Percentiles rank a stretch among this genome's conserved stretches.
These are phyloP conservation scores for Irena cyanogastra DNA, from an alignment of 2,113 vertebrate species.

Conservation along the genomic window DNA sequence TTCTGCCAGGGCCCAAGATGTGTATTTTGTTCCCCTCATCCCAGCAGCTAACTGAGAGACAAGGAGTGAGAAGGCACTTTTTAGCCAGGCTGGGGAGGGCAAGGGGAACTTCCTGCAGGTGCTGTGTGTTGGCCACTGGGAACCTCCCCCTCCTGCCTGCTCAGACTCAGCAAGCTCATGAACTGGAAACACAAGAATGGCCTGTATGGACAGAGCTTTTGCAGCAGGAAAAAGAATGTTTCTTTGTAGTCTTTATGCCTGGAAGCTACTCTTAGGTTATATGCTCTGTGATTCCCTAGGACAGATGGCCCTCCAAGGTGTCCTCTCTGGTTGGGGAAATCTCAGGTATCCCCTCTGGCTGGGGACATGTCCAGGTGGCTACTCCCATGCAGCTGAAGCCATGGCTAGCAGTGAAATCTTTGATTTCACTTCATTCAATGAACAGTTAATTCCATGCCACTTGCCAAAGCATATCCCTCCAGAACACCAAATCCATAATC, in stretches of 20 bases:
- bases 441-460: not conserved
- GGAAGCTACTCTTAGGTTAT: not conserved
- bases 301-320: not conserved
- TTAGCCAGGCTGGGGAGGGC: not conserved
- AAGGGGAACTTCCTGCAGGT: not conserved
- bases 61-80: not conserved
- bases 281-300: not conserved
- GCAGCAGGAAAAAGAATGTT: not conserved
- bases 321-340: not conserved
- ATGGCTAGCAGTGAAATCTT: not conserved
- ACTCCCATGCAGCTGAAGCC: not conserved
- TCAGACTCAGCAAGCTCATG: not conserved
- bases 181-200: not conserved
- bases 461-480: not conserved
- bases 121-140: not conserved
- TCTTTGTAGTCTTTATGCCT: not conserved
- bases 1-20: not conserved
- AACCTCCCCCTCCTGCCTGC: not conserved
- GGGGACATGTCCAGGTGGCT: not conserved
- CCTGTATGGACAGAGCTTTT: not conserved
- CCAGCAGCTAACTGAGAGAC: not conserved
- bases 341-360: not conserved
- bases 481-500: not conserved
- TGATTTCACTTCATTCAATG: not conserved
- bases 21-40: not conserved